These are phyloP conservation scores for Teleogryllus oceanicus DNA, from an alignment of 2,888 invertebrate species.

Conservation along the genomic window DNA sequence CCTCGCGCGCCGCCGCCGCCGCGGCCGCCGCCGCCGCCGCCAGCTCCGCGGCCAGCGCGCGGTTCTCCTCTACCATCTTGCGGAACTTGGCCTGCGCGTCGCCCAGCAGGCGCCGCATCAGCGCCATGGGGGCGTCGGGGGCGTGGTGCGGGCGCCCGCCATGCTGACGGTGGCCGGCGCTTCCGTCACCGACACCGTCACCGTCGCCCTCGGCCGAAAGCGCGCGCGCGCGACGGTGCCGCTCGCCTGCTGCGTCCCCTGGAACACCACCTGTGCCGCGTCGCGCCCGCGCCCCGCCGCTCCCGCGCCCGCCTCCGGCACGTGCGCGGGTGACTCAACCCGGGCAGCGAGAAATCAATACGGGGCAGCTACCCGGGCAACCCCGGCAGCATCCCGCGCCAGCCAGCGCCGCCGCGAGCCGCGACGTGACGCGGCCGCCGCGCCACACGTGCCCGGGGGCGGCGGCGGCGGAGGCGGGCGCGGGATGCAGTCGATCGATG, in stretches of 20 bases:
- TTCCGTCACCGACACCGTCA: neutral
- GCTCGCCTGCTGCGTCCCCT: neutral
- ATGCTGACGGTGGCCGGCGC: slow-evolving; percentile 31
- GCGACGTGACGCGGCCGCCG: neutral
- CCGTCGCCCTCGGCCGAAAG: neutral
- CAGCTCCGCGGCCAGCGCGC: slow-evolving; percentile 52
- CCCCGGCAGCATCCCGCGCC: slow-evolving; percentile 10
- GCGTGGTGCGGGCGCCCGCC: slow-evolving; percentile 55
- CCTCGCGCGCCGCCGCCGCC: slow-evolving; percentile 54
- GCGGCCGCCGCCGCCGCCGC: slow-evolving; percentile 63
- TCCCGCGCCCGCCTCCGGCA: neutral
- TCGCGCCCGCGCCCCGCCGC: neutral
- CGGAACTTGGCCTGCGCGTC: slow-evolving; percentile 82
- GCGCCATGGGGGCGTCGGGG: slow-evolving; percentile 74
- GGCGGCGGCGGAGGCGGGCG: neutral
- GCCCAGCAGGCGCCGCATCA: slow-evolving; percentile 80
- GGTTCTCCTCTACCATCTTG: slow-evolving; percentile 86
- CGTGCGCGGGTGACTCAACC: slow-evolving; percentile 18
- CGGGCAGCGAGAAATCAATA: neutral
- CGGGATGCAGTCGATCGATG: slow-evolving; percentile 18
- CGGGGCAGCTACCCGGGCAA: slow-evolving; percentile 4
- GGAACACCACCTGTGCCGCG: neutral
- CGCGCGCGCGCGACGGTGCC: slow-evolving; percentile 1
- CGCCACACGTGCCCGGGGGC: slow-evolving; percentile 4
- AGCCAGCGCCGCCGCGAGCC: neutral